Percentiles rank a stretch among this genome's conserved stretches.
phyloP scores from a whole-genome alignment of 2,888 invertebrate species.

The Melanostoma scalare region DNA sequence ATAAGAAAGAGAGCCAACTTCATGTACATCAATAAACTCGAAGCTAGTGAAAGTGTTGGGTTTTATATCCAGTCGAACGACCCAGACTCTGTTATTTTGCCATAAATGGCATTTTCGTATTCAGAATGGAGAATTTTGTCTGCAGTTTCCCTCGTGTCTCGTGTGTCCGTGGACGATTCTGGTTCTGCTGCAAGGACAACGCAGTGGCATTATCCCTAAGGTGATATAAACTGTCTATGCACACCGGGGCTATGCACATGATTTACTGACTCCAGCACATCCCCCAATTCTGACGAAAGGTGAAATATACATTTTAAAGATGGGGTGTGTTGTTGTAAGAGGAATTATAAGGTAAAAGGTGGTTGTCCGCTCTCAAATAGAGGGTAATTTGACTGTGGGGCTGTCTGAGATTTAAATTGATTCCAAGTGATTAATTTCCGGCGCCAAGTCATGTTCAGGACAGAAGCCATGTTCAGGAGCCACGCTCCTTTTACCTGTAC shows the following conservation, averaged over 20 bases:
- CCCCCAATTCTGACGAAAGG: constrained; percentile 34
- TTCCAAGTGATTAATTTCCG: constrained; percentile 77
- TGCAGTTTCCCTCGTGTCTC: constrained; percentile 37
- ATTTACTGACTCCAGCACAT: constrained; percentile 58
- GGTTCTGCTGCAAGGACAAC: constrained; percentile 30
- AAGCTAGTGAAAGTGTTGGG: constrained; percentile 67
- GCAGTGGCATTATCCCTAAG: constrained; percentile 40
- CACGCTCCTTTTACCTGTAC: constrained; percentile 1
- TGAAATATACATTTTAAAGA: neutral
- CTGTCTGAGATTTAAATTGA: constrained; percentile 76
- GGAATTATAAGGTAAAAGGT: constrained; percentile 14
- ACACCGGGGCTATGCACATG: constrained; percentile 57
- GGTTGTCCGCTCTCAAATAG: constrained; percentile 1
- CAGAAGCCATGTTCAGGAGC: constrained; percentile 19
- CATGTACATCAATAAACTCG: constrained; percentile 51
- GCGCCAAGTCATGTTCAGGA: constrained; percentile 57
- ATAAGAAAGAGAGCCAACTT: constrained; percentile 20
- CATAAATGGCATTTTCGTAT: constrained; percentile 5
- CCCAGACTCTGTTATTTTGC: constrained; percentile 48
- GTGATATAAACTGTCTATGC: constrained; percentile 61
- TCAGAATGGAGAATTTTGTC: constrained; percentile 56
- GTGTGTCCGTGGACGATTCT: neutral
- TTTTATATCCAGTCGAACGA: constrained; percentile 66
- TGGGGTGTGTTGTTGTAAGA: neutral
- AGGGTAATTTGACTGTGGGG: constrained; percentile 62